Percentiles rank a stretch among this genome's conserved stretches.
Conservation (phyloP, 2,797 vertebrate species). For the Gymnoscopelus braueri region DNA sequence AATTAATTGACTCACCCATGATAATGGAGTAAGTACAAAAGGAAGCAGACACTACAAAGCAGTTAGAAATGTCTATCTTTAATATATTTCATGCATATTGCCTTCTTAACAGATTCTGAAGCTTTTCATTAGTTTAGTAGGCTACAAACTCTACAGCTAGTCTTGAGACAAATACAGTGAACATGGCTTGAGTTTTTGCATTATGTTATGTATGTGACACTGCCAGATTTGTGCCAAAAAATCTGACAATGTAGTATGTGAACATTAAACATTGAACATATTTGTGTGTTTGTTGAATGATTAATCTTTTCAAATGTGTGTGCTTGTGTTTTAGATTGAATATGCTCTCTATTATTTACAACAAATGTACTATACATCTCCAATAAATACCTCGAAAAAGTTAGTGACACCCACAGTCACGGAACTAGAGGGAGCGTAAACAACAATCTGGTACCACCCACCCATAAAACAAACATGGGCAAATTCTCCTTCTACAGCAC, state of each 20-base stretch:
- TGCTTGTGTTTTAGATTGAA: conserved; percentile 25
- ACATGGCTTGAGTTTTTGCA: conserved; percentile 45
- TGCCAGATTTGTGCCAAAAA: conserved; percentile 31
- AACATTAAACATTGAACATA: too few relatives aligned
- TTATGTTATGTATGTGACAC: conserved; percentile 27
- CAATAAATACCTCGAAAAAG: too few relatives aligned
- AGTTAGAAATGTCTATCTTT: conserved; percentile 81
- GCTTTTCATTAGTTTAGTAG: conserved; percentile 62
- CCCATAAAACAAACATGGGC: too few relatives aligned
- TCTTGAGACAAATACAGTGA: conserved; percentile 49
- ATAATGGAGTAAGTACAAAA: conserved; percentile 58
- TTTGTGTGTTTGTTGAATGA: too few relatives aligned
- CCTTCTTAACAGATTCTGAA: conserved; percentile 61
- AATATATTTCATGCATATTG: conserved; percentile 69
- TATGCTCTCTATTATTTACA: conserved; percentile 51
- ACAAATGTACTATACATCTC: conserved; percentile 57
- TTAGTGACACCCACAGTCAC: too few relatives aligned
- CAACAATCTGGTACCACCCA: too few relatives aligned
- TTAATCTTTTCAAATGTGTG: conserved; percentile 19
- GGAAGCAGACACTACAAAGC: conserved; percentile 70
- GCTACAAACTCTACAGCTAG: conserved; percentile 62
- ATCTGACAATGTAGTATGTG: background rate
- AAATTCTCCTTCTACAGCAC: too few relatives aligned
- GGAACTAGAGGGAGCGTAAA: too few relatives aligned
- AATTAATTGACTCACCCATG: conserved; percentile 16